A percentile compares a stretch with the other conserved stretches of the same genome.
These are phyloP conservation scores for Psammodynastes pulverulentus DNA, from an alignment of 2,113 vertebrate genomes.

Conservation along the genomic window DNA sequence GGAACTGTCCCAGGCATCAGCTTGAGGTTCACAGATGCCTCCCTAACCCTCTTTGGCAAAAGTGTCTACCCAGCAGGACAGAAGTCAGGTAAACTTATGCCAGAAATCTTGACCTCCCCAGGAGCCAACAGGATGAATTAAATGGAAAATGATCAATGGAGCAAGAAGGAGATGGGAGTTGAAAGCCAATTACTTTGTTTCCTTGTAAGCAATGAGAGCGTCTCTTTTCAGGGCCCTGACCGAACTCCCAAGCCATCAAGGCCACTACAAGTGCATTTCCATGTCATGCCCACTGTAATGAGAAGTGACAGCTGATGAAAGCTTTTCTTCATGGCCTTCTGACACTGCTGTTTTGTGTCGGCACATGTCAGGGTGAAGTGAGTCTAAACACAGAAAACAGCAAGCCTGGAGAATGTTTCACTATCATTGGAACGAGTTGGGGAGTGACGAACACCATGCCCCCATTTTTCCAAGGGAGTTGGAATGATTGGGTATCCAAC, in stretches of 20 bases:
- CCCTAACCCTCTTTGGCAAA: not conserved
- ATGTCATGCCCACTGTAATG: conserved; percentile 67
- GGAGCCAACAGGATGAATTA: not conserved
- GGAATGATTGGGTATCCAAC: conserved; percentile 56
- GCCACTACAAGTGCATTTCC: conserved; percentile 57
- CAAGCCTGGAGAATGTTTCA: conserved; percentile 52
- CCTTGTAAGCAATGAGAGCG: conserved; percentile 11
- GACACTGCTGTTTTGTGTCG: conserved; percentile 68
- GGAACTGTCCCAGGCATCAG: not conserved
- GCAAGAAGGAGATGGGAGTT: not conserved
- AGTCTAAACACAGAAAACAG: conserved; percentile 72
- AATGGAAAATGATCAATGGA: conserved; percentile 24
- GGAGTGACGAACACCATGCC: conserved; percentile 5
- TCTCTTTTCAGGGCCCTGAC: conserved; percentile 15
- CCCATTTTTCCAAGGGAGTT: conserved; percentile 36
- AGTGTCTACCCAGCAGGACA: not conserved
- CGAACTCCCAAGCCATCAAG: conserved; percentile 20
- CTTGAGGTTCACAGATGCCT: not conserved
- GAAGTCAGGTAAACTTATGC: not conserved
- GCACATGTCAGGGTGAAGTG: conserved; percentile 73
- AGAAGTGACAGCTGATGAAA: conserved; percentile 75
- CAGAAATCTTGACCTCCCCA: conserved; percentile 16
- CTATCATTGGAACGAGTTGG: conserved; percentile 59
- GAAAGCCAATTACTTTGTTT: conserved; percentile 18
- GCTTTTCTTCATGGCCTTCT: conserved; percentile 73